Conservation (phyloP, 2,797 vertebrate genomes). For the Acipenser oxyrinchus region DNA sequence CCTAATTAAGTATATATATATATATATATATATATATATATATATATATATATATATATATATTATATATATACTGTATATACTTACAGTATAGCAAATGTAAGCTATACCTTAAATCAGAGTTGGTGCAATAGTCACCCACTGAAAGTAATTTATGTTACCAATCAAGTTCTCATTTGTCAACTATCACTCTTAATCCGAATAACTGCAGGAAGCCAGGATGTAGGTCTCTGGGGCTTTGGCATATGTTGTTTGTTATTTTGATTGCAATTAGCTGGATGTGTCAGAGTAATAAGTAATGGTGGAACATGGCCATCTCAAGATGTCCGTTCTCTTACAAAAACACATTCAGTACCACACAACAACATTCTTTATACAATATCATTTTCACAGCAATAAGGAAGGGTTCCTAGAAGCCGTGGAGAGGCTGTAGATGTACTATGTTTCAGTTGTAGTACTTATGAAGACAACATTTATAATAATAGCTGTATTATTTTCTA, state of each 20-base stretch:
- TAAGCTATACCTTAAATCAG: conserved; percentile 4
- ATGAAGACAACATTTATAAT: too few relatives aligned
- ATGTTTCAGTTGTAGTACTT: too few relatives aligned
- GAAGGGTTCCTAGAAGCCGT: neutral
- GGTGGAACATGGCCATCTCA: conserved; percentile 41
- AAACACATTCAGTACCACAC: conserved; percentile 4
- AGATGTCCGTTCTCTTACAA: conserved; percentile 30
- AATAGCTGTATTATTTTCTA: too few relatives aligned
- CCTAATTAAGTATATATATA: too few relatives aligned
- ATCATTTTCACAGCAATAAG: conserved; percentile 20
- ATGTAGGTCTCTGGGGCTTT: conserved; percentile 44
- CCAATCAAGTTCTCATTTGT: conserved; percentile 59
- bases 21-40: too few relatives aligned
- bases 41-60: too few relatives aligned
- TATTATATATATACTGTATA: too few relatives aligned
- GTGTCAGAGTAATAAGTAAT: conserved; percentile 48
- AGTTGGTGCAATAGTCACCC: conserved; percentile 32
- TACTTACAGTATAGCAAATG: neutral
- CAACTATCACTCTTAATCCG: conserved; percentile 61
- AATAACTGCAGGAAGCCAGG: conserved; percentile 43
- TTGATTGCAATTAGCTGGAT: conserved; percentile 57
- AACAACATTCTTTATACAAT: too few relatives aligned
- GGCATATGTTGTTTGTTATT: conserved; percentile 62
- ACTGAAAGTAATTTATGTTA: conserved; percentile 52
- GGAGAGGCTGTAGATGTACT: too few relatives aligned